Conservation (phyloP, 2,888 invertebrate species). For the Drosophila barbarae region DNA sequence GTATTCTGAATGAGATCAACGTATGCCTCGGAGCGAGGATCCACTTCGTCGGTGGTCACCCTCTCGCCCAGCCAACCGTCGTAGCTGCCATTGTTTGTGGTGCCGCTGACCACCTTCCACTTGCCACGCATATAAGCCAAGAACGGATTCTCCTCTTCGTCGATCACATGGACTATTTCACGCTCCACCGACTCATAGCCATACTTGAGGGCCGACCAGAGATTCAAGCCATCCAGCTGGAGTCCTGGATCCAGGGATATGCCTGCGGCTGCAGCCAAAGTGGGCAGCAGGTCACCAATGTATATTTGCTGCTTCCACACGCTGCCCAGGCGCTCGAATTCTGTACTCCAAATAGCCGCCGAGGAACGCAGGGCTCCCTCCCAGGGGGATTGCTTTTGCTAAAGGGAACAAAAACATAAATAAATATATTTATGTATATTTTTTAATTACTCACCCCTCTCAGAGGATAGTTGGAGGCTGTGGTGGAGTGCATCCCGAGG, state of each 20-base stretch:
- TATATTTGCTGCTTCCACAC: constrained; percentile 86
- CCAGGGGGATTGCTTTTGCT: constrained; percentile 89
- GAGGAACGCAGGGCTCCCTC: constrained; percentile 91
- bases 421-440: neutral
- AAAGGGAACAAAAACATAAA: neutral
- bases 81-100: constrained; percentile 62
- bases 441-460: constrained; percentile 83
- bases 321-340: constrained; percentile 80
- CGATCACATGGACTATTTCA: constrained; percentile 87
- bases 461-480: constrained; percentile 88
- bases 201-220: constrained; percentile 84
- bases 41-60: constrained; percentile 32
- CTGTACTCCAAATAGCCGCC: constrained; percentile 87
- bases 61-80: constrained; percentile 63
- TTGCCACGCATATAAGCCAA: constrained; percentile 67
- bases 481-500: constrained; percentile 85
- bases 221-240: constrained; percentile 84
- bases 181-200: constrained; percentile 80
- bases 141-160: constrained; percentile 79
- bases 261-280: constrained; percentile 80
- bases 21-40: constrained; percentile 59
- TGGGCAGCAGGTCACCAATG: constrained; percentile 91
- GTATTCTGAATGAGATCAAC: constrained; percentile 59
- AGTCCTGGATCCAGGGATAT: constrained; percentile 69
- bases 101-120: constrained; percentile 77